Evolutionary conservation across 2,113 vertebrate genomes (phyloP).

Genomic region (Protobothrops flavoviridis): DNA sequence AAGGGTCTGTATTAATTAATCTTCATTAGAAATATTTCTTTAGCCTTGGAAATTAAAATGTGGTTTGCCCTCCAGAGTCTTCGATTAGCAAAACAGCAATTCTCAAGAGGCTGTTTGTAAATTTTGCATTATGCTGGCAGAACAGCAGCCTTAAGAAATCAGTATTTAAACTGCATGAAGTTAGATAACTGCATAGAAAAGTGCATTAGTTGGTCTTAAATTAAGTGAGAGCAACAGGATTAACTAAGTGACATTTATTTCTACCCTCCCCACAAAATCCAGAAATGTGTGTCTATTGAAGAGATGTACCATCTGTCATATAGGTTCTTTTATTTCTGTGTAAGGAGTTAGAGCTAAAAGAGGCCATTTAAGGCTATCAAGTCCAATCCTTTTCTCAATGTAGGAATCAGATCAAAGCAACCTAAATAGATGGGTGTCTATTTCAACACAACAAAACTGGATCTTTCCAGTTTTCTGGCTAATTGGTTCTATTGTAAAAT

Average conservation of each 20-base stretch:
- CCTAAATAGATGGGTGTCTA: neutral
- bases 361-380: neutral
- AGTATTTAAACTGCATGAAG: neutral
- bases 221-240: neutral
- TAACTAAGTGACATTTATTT: neutral
- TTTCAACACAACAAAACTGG: neutral
- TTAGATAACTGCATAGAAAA: neutral
- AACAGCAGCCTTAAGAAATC: constrained; percentile 37
- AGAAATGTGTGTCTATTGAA: neutral
- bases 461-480: neutral
- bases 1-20: constrained; percentile 73
- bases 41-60: constrained; percentile 70
- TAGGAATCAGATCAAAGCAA: neutral
- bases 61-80: constrained; percentile 59
- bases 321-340: neutral
- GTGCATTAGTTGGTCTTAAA: neutral
- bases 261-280: neutral
- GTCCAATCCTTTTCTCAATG: neutral
- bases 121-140: constrained; percentile 50
- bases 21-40: constrained; percentile 69
- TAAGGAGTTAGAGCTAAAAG: neutral
- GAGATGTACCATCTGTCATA: neutral
- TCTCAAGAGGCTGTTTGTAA: constrained; percentile 53
- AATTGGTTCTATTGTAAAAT: neutral
- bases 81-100: constrained; percentile 63